Evolutionary conservation across 2,113 vertebrate genomes (phyloP), one percentile per base, ranked within the genome.

Genomic region (Nothobranchius furzeri): DNA sequence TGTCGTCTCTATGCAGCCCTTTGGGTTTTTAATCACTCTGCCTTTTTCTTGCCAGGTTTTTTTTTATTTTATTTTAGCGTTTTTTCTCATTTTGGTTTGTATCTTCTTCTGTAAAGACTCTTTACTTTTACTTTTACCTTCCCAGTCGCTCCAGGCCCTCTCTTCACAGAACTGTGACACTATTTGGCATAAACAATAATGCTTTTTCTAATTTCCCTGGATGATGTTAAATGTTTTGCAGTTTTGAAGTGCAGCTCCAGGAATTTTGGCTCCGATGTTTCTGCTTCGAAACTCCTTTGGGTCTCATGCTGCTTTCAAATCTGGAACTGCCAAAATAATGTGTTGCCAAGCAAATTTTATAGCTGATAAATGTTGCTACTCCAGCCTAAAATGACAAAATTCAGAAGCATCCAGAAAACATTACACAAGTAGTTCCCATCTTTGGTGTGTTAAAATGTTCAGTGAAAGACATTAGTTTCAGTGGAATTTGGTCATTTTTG

Each of bases 211-310:
- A 55, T 77, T 79, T 75, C 47, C 60, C 1, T 30, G 15, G 20
- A 50, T 60, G 14, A 62, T 25, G 59, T 59, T 74, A 20, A 72
- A 66, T 47, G 62, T 68, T 75, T 81, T 76, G 46, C n/a, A 20
- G 36, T 70, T 70, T 76, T 71, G 59, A 71, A 78, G 40, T 24
- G 12, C 42, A 35, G 52, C 61, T 61, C 20, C 52, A 63, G 68
- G 8, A 63, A 24, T 64, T 65, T 78, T 76, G 76, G 71, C 76
- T 54, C 43, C 0, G 37, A 54, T 10, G 2, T 47, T 49, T 48
- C 35, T 15, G 40, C 53, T 65, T 62, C 12, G 47, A 36, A 69
- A 56, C 60, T 74, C 50, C 30, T 50, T 58, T 74, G 4, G 43
- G 15, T 6, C 35, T 64, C 9, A 0, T 60, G 64, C 47, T 60